These are phyloP conservation scores for Volucella inanis DNA, from an alignment of 2,888 invertebrate species.

Conservation along the genomic window DNA sequence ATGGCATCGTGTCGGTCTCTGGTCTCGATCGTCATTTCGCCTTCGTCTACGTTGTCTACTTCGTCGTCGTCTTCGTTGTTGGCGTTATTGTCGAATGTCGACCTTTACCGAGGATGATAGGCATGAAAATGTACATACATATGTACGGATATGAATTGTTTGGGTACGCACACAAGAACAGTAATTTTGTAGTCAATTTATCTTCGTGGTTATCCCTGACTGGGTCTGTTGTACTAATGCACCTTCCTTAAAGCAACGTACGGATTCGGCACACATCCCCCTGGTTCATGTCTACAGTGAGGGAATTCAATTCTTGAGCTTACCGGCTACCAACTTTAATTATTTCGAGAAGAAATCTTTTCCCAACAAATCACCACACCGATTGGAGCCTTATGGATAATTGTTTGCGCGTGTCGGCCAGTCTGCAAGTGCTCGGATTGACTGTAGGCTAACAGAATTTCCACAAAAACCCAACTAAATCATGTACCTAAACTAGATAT, in stretches of 20 bases:
- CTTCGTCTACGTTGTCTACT: not conserved
- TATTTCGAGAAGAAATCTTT: slow-evolving; percentile 32
- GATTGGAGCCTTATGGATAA: not conserved
- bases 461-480: no score
- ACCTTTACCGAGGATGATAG: slow-evolving; percentile 37
- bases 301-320: not conserved
- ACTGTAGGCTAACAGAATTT: no score
- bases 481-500: no score
- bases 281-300: not conserved
- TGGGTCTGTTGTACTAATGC: slow-evolving; percentile 10
- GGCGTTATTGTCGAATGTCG: slow-evolving; percentile 13
- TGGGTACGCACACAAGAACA: slow-evolving; percentile 38
- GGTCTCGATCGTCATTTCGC: not conserved
- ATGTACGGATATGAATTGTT: no score
- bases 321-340: slow-evolving; percentile 27
- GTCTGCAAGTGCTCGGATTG: no score
- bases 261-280: not conserved
- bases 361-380: slow-evolving; percentile 32
- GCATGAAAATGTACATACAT: slow-evolving; percentile 46
- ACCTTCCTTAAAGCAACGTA: not conserved
- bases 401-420: not conserved
- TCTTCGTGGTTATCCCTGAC: slow-evolving; percentile 39
- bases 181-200: slow-evolving; percentile 62
- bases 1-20: not conserved
- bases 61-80: not conserved